These are phyloP conservation scores for Puffinus mauretanicus DNA, from an alignment of 2,113 vertebrate genomes.

Conservation along the genomic window DNA sequence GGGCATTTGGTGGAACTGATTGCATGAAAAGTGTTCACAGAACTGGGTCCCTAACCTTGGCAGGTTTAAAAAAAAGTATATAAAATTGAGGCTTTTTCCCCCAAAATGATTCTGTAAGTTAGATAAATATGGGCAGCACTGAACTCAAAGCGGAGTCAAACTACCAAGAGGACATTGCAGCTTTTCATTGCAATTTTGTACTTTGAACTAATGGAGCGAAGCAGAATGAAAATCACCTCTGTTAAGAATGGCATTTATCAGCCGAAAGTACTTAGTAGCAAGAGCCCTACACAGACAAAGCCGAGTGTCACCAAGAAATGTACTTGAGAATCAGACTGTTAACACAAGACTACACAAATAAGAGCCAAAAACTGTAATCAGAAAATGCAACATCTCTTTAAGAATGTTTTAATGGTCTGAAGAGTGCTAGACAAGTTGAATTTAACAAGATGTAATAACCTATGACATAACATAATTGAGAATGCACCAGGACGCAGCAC, in stretches of 20 bases:
- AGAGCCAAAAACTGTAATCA: conserved; percentile 61
- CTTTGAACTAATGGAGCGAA: conserved; percentile 61
- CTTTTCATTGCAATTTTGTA: conserved; percentile 61
- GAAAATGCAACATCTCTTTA: conserved; percentile 42
- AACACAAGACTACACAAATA: conserved; percentile 65
- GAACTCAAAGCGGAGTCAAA: conserved; percentile 57
- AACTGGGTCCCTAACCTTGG: conserved; percentile 14
- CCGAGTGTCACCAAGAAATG: conserved; percentile 57
- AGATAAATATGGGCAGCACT: conserved; percentile 49
- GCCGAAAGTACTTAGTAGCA: conserved; percentile 49
- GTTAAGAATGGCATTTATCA: conserved; percentile 68
- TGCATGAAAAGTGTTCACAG: conserved; percentile 23
- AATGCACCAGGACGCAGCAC: neutral
- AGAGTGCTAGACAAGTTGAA: conserved; percentile 43
- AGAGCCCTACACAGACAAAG: conserved; percentile 63
- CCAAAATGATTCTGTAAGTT: conserved; percentile 46
- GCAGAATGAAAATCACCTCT: conserved; percentile 67
- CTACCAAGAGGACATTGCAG: conserved; percentile 52
- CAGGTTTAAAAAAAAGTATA: conserved; percentile 1
- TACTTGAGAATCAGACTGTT: conserved; percentile 67
- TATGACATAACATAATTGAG: conserved; percentile 38
- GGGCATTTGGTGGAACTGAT: conserved; percentile 45
- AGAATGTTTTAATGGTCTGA: conserved; percentile 49
- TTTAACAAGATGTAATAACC: conserved; percentile 56
- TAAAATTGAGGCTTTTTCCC: conserved; percentile 8